Evolutionary conservation across 1,140 invertebrate species (phyloP).

Genomic region (Delia radicum): DNA sequence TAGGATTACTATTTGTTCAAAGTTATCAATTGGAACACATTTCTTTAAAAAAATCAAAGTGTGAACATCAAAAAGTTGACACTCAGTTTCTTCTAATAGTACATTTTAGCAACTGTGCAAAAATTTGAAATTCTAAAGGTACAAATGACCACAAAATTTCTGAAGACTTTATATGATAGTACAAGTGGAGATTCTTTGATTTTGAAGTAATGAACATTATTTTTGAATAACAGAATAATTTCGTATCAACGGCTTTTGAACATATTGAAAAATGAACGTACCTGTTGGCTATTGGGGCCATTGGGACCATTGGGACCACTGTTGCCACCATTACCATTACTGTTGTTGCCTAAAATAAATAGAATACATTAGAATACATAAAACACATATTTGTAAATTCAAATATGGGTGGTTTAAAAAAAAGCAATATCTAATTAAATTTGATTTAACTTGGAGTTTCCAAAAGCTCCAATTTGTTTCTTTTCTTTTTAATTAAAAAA

Average conservation of each 20-base stretch:
- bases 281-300: conserved; percentile 30
- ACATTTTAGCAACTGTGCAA: neutral
- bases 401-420: no score
- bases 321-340: conserved; percentile 16
- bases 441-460: no score
- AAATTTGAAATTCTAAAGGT: neutral
- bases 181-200: neutral
- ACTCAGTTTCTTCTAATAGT: no score
- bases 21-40: neutral
- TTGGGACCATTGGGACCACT: conserved; percentile 2
- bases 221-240: neutral
- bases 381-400: neutral
- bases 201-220: neutral
- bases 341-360: conserved; percentile 13
- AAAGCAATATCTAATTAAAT: no score
- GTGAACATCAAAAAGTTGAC: no score
- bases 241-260: conserved; percentile 21
- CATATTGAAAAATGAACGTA: conserved; percentile 34
- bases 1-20: no score
- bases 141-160: neutral
- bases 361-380: no score
- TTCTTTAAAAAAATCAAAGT: neutral
- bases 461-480: no score
- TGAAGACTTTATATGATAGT: neutral
- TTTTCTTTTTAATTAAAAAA: no score